Evolutionary conservation across 2,113 vertebrate species (phyloP).

Genomic region (Jacana jacana): DNA sequence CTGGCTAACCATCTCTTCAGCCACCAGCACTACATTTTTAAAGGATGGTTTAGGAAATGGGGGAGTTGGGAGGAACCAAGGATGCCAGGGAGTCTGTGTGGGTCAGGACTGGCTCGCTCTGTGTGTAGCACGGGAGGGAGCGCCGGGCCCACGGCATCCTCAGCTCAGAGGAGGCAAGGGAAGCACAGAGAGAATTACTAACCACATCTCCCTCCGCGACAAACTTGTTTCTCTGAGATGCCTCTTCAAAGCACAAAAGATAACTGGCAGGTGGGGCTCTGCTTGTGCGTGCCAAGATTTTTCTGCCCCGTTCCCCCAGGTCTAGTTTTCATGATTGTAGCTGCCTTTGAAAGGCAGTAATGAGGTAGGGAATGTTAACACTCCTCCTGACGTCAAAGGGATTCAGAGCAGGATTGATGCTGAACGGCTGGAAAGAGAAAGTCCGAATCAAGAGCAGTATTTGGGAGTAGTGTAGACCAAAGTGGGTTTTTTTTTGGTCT

Average conservation of each 20-base stretch:
- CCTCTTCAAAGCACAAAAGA: constrained; percentile 29
- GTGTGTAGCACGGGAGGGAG: not conserved
- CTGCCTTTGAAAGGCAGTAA: constrained; percentile 20
- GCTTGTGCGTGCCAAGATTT: not conserved
- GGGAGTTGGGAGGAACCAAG: not conserved
- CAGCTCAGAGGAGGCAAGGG: not conserved
- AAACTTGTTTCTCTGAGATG: not conserved
- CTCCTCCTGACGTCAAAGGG: not conserved
- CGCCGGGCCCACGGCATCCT: rapidly evolving
- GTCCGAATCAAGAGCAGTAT: not conserved
- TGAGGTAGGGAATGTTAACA: not conserved
- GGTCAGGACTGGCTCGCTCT: not conserved
- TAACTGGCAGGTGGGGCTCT: constrained; percentile 1
- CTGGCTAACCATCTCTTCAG: not conserved
- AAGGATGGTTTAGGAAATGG: not conserved
- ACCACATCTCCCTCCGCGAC: not conserved
- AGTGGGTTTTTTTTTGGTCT: not conserved
- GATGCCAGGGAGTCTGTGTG: not conserved
- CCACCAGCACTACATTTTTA: not conserved
- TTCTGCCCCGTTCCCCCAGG: not conserved
- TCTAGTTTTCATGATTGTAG: not conserved
- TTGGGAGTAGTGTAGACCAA: not conserved
- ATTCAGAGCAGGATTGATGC: not conserved
- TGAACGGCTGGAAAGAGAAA: not conserved
- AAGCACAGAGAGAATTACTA: constrained; percentile 2